phyloP scores from a whole-genome alignment of 2,113 vertebrate genomes.

The Hystrix cristata region DNA sequence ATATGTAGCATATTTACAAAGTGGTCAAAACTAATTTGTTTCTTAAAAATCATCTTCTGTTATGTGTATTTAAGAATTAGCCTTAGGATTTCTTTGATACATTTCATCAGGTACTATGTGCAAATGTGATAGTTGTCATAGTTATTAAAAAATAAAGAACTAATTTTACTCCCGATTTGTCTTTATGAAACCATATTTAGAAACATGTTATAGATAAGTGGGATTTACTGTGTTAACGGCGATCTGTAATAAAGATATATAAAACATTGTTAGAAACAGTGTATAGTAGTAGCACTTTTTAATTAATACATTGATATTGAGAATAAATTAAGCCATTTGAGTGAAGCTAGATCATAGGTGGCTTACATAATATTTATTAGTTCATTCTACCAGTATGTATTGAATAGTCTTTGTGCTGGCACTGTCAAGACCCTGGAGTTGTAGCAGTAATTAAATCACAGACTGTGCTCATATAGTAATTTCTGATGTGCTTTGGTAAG shows the following conservation, averaged over 20 bases:
- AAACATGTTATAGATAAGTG: background rate
- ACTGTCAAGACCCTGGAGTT: background rate
- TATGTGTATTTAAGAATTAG: conserved; percentile 23
- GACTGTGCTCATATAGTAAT: background rate
- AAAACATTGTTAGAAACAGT: conserved; percentile 34
- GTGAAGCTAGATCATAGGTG: background rate
- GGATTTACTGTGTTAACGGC: conserved; percentile 1
- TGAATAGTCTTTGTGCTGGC: background rate
- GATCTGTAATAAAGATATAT: background rate
- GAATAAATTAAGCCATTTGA: conserved; percentile 36
- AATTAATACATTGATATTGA: background rate
- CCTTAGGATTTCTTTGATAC: background rate
- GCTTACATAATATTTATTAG: background rate
- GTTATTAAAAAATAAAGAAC: conserved; percentile 41
- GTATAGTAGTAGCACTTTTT: conserved; percentile 11
- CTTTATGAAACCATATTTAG: conserved; percentile 39
- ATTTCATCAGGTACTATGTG: background rate
- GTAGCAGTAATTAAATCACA: background rate
- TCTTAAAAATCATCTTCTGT: background rate
- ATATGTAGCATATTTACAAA: conserved; percentile 37
- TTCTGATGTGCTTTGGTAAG: background rate
- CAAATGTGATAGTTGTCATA: background rate
- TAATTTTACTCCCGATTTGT: background rate
- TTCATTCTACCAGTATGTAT: conserved; percentile 35
- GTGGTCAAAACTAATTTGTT: background rate